These are phyloP conservation scores for Eretmochelys imbricata DNA, from an alignment of 2,113 vertebrate species.

Conservation along the genomic window DNA sequence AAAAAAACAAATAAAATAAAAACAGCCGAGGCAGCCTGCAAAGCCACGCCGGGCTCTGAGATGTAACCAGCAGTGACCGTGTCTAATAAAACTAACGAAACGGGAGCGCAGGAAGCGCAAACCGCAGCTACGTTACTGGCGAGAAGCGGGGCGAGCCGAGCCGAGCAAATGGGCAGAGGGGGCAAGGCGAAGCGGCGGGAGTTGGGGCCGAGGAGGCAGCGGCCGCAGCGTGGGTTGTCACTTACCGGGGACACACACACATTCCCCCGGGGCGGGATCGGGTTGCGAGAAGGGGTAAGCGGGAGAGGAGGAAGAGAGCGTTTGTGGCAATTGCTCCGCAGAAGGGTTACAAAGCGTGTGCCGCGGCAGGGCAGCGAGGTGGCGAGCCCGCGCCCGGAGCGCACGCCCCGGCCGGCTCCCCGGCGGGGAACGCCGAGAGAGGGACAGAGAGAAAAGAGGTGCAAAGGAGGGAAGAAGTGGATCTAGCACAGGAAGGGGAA, in stretches of 20 bases:
- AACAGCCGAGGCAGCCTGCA: background rate
- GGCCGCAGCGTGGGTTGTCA: conserved; percentile 11
- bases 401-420: background rate
- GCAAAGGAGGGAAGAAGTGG: background rate
- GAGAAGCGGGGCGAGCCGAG: background rate
- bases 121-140: conserved; percentile 21
- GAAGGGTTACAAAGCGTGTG: background rate
- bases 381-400: background rate
- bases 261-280: background rate
- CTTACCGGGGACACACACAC: background rate
- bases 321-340: background rate
- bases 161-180: background rate
- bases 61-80: background rate
- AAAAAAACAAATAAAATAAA: too few species aligned
- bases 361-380: background rate
- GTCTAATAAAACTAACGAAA: conserved; percentile 25
- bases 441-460: background rate
- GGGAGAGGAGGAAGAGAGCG: background rate
- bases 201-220: background rate
- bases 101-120: background rate
- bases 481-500: background rate
- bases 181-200: conserved; percentile 31
- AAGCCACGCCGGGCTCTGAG: background rate
- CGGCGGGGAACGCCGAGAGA: background rate
- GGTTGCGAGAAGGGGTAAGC: background rate